A percentile compares a stretch with the other conserved stretches of the same genome.
These are phyloP conservation scores for Hyperopisus bebe DNA, from an alignment of 2,113 vertebrate species.

Conservation along the genomic window DNA sequence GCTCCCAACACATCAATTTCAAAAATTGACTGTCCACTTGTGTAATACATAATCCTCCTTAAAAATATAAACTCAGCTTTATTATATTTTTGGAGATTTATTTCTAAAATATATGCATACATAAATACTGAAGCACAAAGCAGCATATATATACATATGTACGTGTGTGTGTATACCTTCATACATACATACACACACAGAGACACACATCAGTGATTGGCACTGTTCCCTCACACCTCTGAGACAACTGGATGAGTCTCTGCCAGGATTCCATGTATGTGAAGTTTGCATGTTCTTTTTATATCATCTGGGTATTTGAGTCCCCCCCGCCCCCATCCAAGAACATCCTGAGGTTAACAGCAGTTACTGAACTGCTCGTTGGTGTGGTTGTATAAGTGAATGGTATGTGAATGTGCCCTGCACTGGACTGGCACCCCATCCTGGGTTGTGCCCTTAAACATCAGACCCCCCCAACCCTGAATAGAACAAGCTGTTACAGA, in stretches of 20 bases:
- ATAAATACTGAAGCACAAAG: too few species aligned
- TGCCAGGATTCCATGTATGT: background rate
- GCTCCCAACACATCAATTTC: too few species aligned
- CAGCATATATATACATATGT: too few species aligned
- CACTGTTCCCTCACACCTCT: background rate
- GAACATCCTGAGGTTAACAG: background rate
- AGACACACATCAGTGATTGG: background rate
- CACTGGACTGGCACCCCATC: background rate
- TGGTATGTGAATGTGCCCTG: background rate
- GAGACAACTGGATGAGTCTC: background rate
- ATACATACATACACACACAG: too few species aligned
- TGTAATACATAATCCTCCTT: too few species aligned
- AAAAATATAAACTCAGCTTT: too few species aligned
- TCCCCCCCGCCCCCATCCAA: background rate
- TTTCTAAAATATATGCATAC: too few species aligned
- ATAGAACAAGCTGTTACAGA: background rate
- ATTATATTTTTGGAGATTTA: too few species aligned
- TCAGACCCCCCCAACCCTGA: background rate
- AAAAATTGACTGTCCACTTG: too few species aligned
- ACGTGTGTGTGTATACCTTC: too few species aligned
- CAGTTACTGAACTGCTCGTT: background rate
- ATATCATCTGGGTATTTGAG: background rate
- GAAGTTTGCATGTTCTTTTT: background rate
- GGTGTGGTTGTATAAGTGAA: background rate
- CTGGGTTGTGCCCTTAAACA: background rate